Base-by-base conservation (phyloP, 2,113 vertebrate genomes). In the Oryzias curvinotus region DNA sequence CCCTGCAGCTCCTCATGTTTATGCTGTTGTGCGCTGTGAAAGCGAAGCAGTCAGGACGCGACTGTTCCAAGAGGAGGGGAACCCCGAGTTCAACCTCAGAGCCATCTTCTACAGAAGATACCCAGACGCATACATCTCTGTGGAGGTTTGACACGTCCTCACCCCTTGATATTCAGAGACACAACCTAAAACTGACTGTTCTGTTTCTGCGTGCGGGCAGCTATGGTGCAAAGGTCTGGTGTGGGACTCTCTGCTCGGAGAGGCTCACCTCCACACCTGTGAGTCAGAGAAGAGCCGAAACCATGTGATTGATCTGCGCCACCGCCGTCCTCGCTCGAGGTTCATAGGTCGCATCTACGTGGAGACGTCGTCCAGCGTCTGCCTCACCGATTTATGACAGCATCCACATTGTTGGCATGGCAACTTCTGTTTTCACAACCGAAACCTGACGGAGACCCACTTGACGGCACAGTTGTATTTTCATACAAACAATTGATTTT, bases 1-100 rank as follows among this genome's bases (percentile, higher is more conserved):
- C 6, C n/a, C 28, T 14, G 7, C 83, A 94, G 91, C 85, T 61
- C 89, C 91, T 30, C 75, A 91, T 73, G 87, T 92, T 51, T 93
- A 93, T 14, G 93, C 88, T 13, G 46, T 90, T 1, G 78, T 94
- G 25, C 85, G 84, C 2, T 93, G 92, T 65, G 93, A 93, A 61
- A 83, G 85, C 1, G 41, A 86, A 56, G 62, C 69, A 42, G 58
- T 93, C 26, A 85, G 74, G 65, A 92, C 93, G 0, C 71, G n/a
- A 0, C 81, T 92, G 26, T 89, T 92, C 67, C 84, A 85, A 59
- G 79, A 65, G 5, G 75, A 87, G 13, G 75, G 78, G 60, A 92
- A 80, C 77, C 93, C 92, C 0, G 91, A 94, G 59, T 93, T 94
- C 71, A 92, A 93, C 81, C 73, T 90, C 28, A 90, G 92, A 55